A percentile compares a stretch with the other conserved stretches of the same genome.
Evolutionary conservation across 2,113 vertebrate species (phyloP).

Genomic region (Melospiza georgiana): DNA sequence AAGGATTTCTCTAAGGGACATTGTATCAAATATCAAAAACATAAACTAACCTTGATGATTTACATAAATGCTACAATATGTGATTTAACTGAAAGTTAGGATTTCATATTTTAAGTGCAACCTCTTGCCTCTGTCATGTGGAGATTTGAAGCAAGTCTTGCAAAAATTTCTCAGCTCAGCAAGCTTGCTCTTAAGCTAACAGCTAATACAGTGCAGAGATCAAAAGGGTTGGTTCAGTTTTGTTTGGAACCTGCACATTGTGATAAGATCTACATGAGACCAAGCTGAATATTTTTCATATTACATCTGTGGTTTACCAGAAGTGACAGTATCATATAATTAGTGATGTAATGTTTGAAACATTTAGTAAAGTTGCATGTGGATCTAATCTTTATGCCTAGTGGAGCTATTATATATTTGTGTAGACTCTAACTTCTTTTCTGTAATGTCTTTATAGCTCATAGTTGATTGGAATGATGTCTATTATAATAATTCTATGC

Average conservation of each 20-base stretch:
- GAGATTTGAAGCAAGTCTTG: constrained; percentile 54
- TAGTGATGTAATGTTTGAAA: constrained; percentile 61
- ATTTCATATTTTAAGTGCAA: constrained; percentile 40
- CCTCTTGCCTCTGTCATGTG: constrained; percentile 43
- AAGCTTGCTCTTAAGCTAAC: constrained; percentile 48
- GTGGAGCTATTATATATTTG: constrained; percentile 32
- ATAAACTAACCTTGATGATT: constrained; percentile 32
- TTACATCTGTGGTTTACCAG: constrained; percentile 63
- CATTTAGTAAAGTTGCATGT: constrained; percentile 45
- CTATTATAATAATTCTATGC: background rate
- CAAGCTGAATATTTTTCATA: constrained; percentile 59
- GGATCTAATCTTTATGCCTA: constrained; percentile 58
- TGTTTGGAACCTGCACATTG: constrained; percentile 45
- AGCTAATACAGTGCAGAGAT: constrained; percentile 55
- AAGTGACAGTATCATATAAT: constrained; percentile 63
- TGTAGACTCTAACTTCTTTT: constrained; percentile 33
- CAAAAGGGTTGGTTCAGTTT: constrained; percentile 49
- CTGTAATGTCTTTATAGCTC: constrained; percentile 24
- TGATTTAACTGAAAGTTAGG: constrained; percentile 47
- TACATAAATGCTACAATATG: constrained; percentile 57
- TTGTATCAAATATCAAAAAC: constrained; percentile 40
- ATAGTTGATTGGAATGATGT: background rate
- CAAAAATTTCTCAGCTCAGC: constrained; percentile 56
- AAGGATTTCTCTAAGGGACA: constrained; percentile 11
- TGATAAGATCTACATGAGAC: constrained; percentile 63